Conservation (phyloP, 2,113 vertebrate species). For the Ammodytes dubius region DNA sequence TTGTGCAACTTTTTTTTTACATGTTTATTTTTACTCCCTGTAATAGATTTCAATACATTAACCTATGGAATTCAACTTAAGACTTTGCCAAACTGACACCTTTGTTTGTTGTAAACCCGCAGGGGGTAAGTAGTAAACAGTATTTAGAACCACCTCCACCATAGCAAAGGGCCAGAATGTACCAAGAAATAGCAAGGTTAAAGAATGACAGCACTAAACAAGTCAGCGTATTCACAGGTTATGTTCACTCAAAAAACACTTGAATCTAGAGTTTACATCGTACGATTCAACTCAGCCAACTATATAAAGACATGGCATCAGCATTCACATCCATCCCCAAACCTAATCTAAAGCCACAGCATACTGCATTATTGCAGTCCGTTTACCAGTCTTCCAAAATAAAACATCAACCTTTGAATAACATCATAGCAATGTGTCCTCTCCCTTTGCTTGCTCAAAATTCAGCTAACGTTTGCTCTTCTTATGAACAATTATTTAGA, state of each 20-base stretch:
- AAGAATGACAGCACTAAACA: neutral
- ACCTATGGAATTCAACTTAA: neutral
- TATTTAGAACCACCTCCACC: neutral
- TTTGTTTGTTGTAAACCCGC: neutral
- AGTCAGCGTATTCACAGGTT: conserved; percentile 27
- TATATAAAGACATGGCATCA: conserved; percentile 25
- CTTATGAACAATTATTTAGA: conserved; percentile 27
- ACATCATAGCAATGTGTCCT: neutral
- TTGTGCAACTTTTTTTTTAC: neutral
- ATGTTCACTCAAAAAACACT: conserved; percentile 31
- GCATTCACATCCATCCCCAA: conserved; percentile 32
- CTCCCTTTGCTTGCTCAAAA: neutral
- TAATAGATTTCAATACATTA: neutral
- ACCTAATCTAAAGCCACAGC: neutral
- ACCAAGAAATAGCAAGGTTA: neutral
- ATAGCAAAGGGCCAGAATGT: neutral
- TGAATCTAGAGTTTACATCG: conserved; percentile 46
- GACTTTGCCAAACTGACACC: neutral
- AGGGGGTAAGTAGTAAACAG: neutral
- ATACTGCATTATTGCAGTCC: neutral
- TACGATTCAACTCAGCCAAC: conserved; percentile 22
- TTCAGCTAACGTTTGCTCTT: conserved; percentile 7
- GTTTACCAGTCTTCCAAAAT: neutral
- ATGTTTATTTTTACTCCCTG: too few relatives aligned
- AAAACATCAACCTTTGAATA: neutral